Evolutionary conservation across 2,888 invertebrate genomes (phyloP), one percentile per base, ranked within the genome.

Genomic region (Megalurothrips usitatus): DNA sequence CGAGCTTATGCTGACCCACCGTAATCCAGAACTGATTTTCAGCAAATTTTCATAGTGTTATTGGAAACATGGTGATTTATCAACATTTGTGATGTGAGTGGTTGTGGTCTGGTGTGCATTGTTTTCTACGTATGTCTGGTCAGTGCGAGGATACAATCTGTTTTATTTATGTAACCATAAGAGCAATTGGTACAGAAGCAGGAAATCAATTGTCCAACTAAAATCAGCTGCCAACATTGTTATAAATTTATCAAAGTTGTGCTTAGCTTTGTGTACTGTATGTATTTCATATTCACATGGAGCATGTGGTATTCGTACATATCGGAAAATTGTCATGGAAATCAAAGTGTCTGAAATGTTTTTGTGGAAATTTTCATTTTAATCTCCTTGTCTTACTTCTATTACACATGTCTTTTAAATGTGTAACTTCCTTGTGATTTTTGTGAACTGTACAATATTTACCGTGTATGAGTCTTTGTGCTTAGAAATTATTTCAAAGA

Each of bases 101-200:
- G 68, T 75, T 75, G 68, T 75, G 68, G 68, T 75, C 26, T 75
- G 68, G 68, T 75, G 68, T 75, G 68, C 68, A 75, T 75, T 75
- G 68, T 75, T 75, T 75, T 75, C 68, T 75, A 75, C 68, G 68
- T 75, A 26, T 75, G 26, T 75, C 68, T 23, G 68, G 68, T 75
- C 68, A 75, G 68, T 75, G 68, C 23, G 23, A 26, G 68, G 26
- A 75, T 75, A 26, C 68, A 12, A 75, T 4, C 19, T 58, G 58
- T 58, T 58, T 58, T 19, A 58, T 14, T 19, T 19, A 19, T 58
- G 58, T 58, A 58, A 58, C 58, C 58, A 58, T 58, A 14, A 58
- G 58, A 43, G 34, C 34, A 6, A 4, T 43, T 43, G 34, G 34
- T 43, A 43, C 34, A 43, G 34, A 43, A 6, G 34, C 34, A 43